These are phyloP conservation scores for Autographa pulchrina DNA, from an alignment of 2,888 invertebrate species.

Conservation along the genomic window DNA sequence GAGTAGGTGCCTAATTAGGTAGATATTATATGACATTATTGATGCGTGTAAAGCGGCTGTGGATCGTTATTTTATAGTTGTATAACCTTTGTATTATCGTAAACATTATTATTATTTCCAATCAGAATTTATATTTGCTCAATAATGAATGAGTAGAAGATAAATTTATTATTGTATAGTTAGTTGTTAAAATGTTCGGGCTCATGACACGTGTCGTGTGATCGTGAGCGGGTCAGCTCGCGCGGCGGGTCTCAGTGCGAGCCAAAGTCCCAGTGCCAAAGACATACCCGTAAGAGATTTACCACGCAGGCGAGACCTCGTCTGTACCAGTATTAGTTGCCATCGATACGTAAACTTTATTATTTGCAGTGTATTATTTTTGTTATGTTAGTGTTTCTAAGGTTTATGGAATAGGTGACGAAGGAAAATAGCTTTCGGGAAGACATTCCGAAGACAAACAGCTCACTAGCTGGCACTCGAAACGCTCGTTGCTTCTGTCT, in stretches of 20 bases:
- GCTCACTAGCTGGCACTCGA: not conserved
- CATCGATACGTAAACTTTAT: conserved; percentile 12
- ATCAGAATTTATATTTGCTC: conserved; percentile 25
- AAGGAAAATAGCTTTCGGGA: not conserved
- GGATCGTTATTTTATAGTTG: conserved; percentile 23
- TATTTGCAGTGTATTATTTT: conserved; percentile 15
- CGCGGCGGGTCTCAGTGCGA: conserved; percentile 11
- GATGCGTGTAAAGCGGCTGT: conserved; percentile 42
- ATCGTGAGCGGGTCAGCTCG: too few relatives aligned
- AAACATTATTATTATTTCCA: conserved; percentile 10
- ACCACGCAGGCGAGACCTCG: not conserved
- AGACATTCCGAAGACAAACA: not conserved
- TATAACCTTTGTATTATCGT: not conserved
- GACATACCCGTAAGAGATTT: conserved; percentile 28
- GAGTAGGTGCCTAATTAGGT: not conserved
- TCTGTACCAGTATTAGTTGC: conserved; percentile 12
- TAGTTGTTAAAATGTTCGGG: not conserved
- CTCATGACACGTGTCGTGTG: not conserved
- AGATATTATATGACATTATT: conserved; percentile 3
- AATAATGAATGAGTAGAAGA: conserved; percentile 6
- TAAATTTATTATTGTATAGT: not conserved
- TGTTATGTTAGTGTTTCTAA: not conserved
- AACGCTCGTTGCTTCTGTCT: not conserved
- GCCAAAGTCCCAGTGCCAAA: conserved; percentile 73
- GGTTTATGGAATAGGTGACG: not conserved